Evolutionary conservation across 1,140 invertebrate genomes (phyloP).

Genomic region (Hyles vespertilio): DNA sequence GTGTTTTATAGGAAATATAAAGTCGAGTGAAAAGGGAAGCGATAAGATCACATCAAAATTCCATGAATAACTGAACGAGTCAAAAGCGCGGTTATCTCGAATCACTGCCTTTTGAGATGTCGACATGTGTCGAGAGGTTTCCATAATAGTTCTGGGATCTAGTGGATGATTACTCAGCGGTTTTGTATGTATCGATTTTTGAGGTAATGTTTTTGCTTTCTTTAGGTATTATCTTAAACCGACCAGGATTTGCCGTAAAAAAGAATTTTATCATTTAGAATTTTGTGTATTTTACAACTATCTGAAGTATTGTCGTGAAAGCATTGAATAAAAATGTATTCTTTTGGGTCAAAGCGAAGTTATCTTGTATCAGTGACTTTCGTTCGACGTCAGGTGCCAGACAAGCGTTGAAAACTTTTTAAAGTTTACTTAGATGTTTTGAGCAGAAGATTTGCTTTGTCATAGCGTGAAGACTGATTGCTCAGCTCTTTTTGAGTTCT

Average conservation of each 20-base stretch:
- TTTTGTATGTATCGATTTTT: background rate
- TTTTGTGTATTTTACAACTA: background rate
- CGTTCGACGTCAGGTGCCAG: background rate
- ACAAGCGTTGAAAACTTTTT: background rate
- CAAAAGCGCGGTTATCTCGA: slow-evolving; percentile 3
- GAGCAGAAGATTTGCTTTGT: background rate
- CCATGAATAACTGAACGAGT: slow-evolving; percentile 6
- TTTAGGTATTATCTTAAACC: no score
- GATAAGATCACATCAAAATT: background rate
- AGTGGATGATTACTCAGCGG: background rate
- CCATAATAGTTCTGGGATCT: background rate
- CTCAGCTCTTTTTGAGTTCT: background rate
- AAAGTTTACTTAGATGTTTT: background rate
- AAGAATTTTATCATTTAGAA: background rate
- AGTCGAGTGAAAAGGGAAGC: background rate
- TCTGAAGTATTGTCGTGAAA: background rate
- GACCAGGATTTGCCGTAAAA: no score
- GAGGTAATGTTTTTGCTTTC: no score
- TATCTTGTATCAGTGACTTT: background rate
- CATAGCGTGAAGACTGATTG: background rate
- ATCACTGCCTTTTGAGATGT: slow-evolving; percentile 3
- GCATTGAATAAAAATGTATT: no score
- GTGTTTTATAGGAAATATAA: no score
- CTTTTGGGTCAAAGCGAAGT: background rate
- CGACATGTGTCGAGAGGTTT: slow-evolving; percentile 6